Percentiles rank a stretch among this genome's conserved stretches.
These are phyloP conservation scores for Mythimna albipuncta DNA, from an alignment of 2,888 invertebrate genomes.

Conservation along the genomic window DNA sequence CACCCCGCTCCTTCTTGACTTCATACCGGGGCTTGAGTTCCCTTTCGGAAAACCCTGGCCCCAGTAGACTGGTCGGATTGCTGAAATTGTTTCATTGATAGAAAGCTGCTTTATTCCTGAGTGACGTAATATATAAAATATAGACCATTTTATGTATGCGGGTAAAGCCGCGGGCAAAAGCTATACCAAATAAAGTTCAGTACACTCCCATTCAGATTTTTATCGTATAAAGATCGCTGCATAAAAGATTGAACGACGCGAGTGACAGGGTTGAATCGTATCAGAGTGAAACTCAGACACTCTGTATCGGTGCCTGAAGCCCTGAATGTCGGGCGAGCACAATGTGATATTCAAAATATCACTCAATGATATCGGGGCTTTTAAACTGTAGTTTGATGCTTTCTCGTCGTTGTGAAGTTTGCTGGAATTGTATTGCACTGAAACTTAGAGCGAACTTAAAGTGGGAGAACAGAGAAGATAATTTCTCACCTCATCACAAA, in stretches of 20 bases:
- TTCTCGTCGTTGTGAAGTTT: background rate
- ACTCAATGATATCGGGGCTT: background rate
- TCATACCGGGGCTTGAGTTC: too few relatives aligned
- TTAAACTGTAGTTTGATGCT: background rate
- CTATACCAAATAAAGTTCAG: constrained; percentile 18
- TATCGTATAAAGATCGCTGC: constrained; percentile 26
- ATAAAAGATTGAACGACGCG: constrained; percentile 45
- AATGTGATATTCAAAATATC: constrained; percentile 33
- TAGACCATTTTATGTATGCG: too few relatives aligned
- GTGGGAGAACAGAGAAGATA: too few relatives aligned
- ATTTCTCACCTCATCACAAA: too few relatives aligned
- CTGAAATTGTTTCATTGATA: too few relatives aligned
- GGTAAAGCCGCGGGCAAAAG: too few relatives aligned
- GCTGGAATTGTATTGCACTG: background rate
- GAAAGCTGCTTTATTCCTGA: too few relatives aligned
- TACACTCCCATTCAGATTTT: constrained; percentile 11
- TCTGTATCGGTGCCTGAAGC: constrained; percentile 11
- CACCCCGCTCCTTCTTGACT: too few relatives aligned
- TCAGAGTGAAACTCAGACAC: constrained; percentile 24
- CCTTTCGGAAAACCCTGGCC: too few relatives aligned
- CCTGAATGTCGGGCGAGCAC: constrained; percentile 10
- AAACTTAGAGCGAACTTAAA: background rate
- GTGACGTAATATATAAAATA: too few relatives aligned
- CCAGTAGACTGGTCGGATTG: too few relatives aligned
- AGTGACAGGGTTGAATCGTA: constrained; percentile 37